Percentiles rank a stretch among this genome's conserved stretches.
phyloP scores from a whole-genome alignment of 2,113 vertebrate species.

The Erythrocebus patas region DNA sequence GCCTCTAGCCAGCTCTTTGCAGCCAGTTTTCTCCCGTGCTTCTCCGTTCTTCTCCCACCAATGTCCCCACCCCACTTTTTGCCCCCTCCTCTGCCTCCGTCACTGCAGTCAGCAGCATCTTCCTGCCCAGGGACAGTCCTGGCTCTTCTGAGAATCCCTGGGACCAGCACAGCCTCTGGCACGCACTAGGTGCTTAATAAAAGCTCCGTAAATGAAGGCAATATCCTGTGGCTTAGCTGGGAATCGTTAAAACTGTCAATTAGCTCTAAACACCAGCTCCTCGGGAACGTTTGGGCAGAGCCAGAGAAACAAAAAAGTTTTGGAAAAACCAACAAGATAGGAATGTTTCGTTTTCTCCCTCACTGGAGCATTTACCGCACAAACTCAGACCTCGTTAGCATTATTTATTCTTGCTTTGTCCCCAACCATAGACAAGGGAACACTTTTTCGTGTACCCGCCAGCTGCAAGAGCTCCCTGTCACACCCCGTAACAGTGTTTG shows the following conservation, averaged over 20 bases:
- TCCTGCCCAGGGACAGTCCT: neutral
- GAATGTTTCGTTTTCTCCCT: slow-evolving; percentile 70
- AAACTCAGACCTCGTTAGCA: slow-evolving; percentile 68
- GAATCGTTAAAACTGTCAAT: slow-evolving; percentile 79
- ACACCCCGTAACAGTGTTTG: fast-evolving
- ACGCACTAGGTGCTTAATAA: slow-evolving; percentile 53
- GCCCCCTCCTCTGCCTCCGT: neutral
- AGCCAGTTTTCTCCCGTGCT: neutral
- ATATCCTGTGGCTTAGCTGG: slow-evolving; percentile 76
- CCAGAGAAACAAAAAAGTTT: slow-evolving; percentile 63
- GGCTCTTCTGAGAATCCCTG: neutral
- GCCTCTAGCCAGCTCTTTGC: neutral
- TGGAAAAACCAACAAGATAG: slow-evolving; percentile 66
- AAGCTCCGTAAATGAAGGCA: slow-evolving; percentile 6
- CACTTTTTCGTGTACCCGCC: fast-evolving
- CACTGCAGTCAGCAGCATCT: neutral
- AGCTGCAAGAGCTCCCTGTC: neutral
- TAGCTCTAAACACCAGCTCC: slow-evolving; percentile 78
- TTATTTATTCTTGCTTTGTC: slow-evolving; percentile 78
- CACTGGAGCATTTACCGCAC: slow-evolving; percentile 57
- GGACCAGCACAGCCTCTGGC: neutral
- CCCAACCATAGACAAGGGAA: neutral
- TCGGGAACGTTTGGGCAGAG: slow-evolving; percentile 79
- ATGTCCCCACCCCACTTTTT: neutral
- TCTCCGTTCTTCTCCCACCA: neutral